These are phyloP conservation scores for Dichetophora obliterata DNA, from an alignment of 2,888 invertebrate species.

Conservation along the genomic window DNA sequence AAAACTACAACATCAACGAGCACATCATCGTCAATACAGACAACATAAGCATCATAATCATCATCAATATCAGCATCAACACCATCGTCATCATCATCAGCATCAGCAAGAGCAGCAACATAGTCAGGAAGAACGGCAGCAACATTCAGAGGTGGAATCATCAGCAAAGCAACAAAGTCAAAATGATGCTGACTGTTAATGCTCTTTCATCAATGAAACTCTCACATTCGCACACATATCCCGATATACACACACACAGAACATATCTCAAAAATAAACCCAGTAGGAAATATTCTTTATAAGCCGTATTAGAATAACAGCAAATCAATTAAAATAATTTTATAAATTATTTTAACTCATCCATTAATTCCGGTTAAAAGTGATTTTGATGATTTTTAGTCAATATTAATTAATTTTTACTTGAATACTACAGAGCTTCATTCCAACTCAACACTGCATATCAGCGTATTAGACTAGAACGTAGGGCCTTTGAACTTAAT, in stretches of 20 bases:
- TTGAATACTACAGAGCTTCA: neutral
- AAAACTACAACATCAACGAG: conserved; percentile 13
- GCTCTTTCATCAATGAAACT: conserved; percentile 4
- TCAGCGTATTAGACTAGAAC: neutral
- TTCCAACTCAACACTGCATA: neutral
- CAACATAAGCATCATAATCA: conserved; percentile 45
- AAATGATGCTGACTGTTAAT: conserved; percentile 7
- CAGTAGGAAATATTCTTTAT: neutral
- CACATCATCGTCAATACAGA: conserved; percentile 43
- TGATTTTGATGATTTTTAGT: neutral
- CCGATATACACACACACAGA: conserved; percentile 31
- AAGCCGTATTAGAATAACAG: neutral
- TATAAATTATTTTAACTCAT: conserved; percentile 13
- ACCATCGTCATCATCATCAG: conserved; percentile 40
- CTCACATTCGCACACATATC: conserved; percentile 36
- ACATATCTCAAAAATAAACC: conserved; percentile 1
- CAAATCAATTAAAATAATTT: conserved; percentile 4
- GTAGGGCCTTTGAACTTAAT: conserved; percentile 31
- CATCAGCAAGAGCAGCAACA: conserved; percentile 51
- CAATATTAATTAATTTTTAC: neutral
- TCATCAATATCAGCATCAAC: conserved; percentile 44
- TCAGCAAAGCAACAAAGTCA: conserved; percentile 39
- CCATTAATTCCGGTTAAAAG: neutral
- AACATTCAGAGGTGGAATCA: conserved; percentile 45
- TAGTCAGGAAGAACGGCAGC: conserved; percentile 51